Base-by-base conservation (phyloP, 1,140 invertebrate species). In the Nymphalis io region DNA sequence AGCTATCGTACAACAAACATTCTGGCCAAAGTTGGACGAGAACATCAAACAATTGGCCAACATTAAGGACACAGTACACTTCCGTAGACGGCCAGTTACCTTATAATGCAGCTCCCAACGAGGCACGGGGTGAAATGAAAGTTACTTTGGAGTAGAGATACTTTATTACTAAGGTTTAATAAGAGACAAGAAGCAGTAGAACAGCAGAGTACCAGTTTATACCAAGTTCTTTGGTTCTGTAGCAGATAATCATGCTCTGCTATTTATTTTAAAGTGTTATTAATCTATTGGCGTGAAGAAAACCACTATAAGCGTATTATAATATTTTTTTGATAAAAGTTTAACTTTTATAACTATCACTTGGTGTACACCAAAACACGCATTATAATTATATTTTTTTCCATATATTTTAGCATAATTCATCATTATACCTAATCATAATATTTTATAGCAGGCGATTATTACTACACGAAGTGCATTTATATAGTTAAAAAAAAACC, bases 131-230 rank as follows among this genome's bases (percentile, higher is more conserved):
- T 89, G 85, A 88, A 91, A 91, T 90, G 81, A 91, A 90, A 88
- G 84, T 89, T 88, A 91, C 88, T 90, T 89, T 90, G 87, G 89
- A 91, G 80, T 91, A 91, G 83, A 90, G 84, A 87, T 87, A 90
- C 80, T 91, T 91, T 91, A 91, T 90, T 91, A 89, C 87, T 90
- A 90, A 84, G 75, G 59, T 82, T 89, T 83, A 86, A 83, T 77
- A 88, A 72, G 46, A 51, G 82, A 88, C 84, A 89, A 84, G 79
- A 87, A 89, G 85, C 80, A 68, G 81, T 79, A 80, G 78, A 76
- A 77, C 82, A 81, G 79, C 72, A 75, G 74, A 82, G 40, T 73
- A 81, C 79, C 81, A 81, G 77, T 82, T 83, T 71, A 79, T 77
- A 77, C 77, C 79, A 78, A 78, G 63, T 75, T 76, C 74, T n/a